Conservation (phyloP, 2,797 vertebrate genomes). For the Sebastes goodei region DNA sequence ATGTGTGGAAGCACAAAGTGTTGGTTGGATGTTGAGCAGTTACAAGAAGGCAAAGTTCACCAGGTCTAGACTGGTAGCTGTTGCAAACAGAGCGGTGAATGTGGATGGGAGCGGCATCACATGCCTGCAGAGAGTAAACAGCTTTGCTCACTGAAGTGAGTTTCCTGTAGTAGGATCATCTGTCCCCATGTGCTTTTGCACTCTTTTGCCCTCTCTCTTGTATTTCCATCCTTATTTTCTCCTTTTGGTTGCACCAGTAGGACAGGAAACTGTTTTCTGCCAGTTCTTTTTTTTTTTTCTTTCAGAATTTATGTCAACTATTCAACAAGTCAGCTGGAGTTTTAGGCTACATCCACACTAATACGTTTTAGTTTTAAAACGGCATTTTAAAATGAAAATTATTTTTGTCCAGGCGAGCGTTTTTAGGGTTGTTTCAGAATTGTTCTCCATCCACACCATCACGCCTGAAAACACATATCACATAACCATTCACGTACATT, state of each 20-base stretch:
- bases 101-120: constrained; percentile 20
- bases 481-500: no score
- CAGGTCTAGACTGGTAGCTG: neutral
- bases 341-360: neutral
- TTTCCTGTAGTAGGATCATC: constrained; percentile 45
- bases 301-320: neutral
- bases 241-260: neutral
- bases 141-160: constrained; percentile 55
- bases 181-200: constrained; percentile 30
- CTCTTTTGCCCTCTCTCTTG: constrained; percentile 7
- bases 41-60: constrained; percentile 3
- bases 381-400: no score
- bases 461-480: no score
- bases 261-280: neutral
- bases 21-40: neutral
- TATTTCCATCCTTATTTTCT: neutral
- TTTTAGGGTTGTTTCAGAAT: no score
- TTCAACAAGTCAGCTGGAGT: neutral
- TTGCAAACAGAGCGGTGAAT: neutral
- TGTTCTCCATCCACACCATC: no score
- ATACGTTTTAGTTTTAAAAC: no score
- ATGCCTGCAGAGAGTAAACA: constrained; percentile 46
- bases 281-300: neutral
- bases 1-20: neutral
- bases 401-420: no score